Evolutionary conservation across 2,113 vertebrate genomes (phyloP).

Genomic region (Cavia aperea): DNA sequence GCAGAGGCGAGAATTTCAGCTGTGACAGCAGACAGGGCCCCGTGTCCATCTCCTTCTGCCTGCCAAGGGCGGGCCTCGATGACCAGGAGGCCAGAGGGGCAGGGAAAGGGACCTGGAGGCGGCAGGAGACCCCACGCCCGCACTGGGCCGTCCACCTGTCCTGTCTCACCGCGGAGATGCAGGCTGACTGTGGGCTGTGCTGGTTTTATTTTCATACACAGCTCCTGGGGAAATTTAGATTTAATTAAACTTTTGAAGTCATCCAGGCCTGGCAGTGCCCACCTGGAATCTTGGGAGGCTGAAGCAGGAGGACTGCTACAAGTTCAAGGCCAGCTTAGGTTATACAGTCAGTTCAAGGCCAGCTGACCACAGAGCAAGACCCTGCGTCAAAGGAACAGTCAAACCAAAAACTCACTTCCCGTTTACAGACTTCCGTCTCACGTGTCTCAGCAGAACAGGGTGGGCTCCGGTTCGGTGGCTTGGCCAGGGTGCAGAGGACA

Average conservation of each 20-base stretch:
- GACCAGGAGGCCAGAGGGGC: neutral
- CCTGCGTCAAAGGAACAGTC: neutral
- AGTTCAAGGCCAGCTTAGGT: neutral
- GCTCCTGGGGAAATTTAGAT: neutral
- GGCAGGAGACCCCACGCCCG: neutral
- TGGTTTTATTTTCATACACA: fast-evolving
- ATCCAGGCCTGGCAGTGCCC: neutral
- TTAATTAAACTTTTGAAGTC: neutral
- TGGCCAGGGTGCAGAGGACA: fast-evolving
- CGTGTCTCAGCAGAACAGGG: too few relatives aligned
- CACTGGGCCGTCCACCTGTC: fast-evolving
- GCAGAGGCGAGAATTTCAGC: neutral
- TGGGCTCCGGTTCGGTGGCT: fast-evolving
- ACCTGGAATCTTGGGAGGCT: neutral
- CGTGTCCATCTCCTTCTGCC: neutral
- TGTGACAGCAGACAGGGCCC: neutral
- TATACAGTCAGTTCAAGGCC: neutral
- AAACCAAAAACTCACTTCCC: fast-evolving
- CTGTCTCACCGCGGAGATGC: fast-evolving
- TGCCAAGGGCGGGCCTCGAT: neutral
- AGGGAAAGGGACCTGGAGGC: too few relatives aligned
- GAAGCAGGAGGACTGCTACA: neutral
- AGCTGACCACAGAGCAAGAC: neutral
- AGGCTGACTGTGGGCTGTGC: fast-evolving
- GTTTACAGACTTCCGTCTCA: neutral